Evolutionary conservation across 2,888 invertebrate genomes (phyloP).

Genomic region (Trichogramma dendrolimi): DNA sequence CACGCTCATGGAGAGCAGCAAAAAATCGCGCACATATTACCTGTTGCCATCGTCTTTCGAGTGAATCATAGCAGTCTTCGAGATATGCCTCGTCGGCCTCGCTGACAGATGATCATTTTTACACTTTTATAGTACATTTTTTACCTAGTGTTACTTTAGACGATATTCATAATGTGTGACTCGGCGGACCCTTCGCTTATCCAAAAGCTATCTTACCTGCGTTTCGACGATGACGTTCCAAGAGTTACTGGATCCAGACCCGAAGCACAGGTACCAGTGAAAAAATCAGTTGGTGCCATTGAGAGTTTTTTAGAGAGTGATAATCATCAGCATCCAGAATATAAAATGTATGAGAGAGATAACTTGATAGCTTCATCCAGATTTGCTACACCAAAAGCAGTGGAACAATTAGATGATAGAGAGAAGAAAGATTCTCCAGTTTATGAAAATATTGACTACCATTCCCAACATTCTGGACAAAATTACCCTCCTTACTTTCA

Average conservation of each 20-base stretch:
- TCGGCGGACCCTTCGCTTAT: conserved; percentile 48
- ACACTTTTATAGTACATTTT: no score
- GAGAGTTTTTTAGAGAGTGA: conserved; percentile 60
- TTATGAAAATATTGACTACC: conserved; percentile 81
- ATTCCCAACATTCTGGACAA: conserved; percentile 56
- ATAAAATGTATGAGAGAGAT: conserved; percentile 65
- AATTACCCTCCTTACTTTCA: conserved; percentile 64
- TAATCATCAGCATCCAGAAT: conserved; percentile 47
- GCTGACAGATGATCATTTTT: no score
- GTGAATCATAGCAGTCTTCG: no score
- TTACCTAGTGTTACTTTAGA: background rate
- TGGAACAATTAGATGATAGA: conserved; percentile 56
- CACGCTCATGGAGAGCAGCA: no score
- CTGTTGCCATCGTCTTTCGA: no score
- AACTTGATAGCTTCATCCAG: conserved; percentile 74
- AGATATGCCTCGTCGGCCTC: no score
- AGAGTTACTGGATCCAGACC: conserved; percentile 44
- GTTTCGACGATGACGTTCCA: conserved; percentile 44
- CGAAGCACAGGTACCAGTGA: conserved; percentile 48
- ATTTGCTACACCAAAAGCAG: conserved; percentile 72
- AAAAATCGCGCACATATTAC: no score
- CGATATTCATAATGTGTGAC: conserved; percentile 47
- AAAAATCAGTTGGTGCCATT: conserved; percentile 61
- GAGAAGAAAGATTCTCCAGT: conserved; percentile 56
- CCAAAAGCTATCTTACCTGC: conserved; percentile 49